These are phyloP conservation scores for Drosophila nebulosa DNA, from an alignment of 1,140 invertebrate genomes.

Conservation along the genomic window DNA sequence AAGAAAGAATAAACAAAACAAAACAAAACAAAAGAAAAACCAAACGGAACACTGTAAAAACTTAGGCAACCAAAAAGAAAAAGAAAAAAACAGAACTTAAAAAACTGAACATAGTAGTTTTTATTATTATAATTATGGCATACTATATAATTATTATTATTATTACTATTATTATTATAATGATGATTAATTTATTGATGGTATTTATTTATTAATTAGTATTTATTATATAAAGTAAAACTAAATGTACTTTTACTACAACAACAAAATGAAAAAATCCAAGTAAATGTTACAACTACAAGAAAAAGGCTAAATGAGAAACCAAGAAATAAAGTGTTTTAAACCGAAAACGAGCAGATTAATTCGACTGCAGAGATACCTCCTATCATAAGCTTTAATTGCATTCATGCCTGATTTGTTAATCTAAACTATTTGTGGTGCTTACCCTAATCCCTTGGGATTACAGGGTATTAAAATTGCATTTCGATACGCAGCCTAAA, in stretches of 20 bases:
- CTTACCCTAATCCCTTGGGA: too few relatives aligned
- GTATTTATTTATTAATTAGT: slow-evolving; percentile 77
- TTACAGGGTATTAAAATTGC: slow-evolving; percentile 28
- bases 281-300: slow-evolving; percentile 55
- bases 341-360: slow-evolving; percentile 49
- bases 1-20: slow-evolving; percentile 18
- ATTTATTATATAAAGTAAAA: slow-evolving; percentile 60
- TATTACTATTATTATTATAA: slow-evolving; percentile 33
- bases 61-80: slow-evolving; percentile 38
- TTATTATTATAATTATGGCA: slow-evolving; percentile 38
- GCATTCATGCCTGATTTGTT: not conserved
- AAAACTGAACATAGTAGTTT: slow-evolving; percentile 72
- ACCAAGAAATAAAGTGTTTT: slow-evolving; percentile 78
- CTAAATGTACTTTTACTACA: slow-evolving; percentile 73
- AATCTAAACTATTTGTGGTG: not conserved
- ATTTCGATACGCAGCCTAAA: slow-evolving; percentile 56
- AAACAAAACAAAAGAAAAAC: too few relatives aligned
- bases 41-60: slow-evolving; percentile 42
- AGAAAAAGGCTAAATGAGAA: slow-evolving; percentile 52
- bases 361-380: not conserved
- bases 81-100: slow-evolving; percentile 47
- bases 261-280: slow-evolving; percentile 27
- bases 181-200: slow-evolving; percentile 69
- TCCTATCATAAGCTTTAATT: not conserved
- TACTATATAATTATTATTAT: slow-evolving; percentile 30